Base-by-base conservation (phyloP, 2,797 vertebrate genomes). In the Botia kubotai region DNA sequence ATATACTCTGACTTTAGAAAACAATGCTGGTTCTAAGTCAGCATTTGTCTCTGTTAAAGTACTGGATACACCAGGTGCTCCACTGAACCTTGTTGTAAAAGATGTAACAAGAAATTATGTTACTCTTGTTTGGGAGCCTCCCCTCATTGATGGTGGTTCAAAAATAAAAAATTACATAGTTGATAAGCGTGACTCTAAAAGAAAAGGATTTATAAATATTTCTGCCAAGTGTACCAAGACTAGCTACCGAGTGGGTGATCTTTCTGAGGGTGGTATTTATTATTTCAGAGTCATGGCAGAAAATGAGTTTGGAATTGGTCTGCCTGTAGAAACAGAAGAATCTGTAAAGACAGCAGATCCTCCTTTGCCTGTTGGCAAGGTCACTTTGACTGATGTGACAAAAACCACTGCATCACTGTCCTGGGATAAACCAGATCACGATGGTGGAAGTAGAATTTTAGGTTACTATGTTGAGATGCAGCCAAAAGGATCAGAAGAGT, bases 271-370 rank as follows among this genome's bases (percentile, higher is more conserved):
- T 90, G 92, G 89, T 29, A 94, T 95, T 80, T 98, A 98, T 91
- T 99, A 98, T 90, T 99, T 99, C 82, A 95, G 98, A 95, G 94
- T 99, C 79, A 95, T 98, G 93, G 98, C 98, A 87, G 98, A 99
- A 91, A 99, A 99, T 85, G 98, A 99, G 88, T 99, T 95, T 93
- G 98, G 98, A 80, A 88, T 99, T 83, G 98, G 98, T 82, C 85
- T 95, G 70, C 89, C 95, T 75, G 91, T 89, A 79, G 98, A 98
- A 93, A 99, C 96, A 19, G 72, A 70, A 4, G 95, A 97, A 36
- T 88, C 97, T 10, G 90, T 98, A 72, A 99, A 96, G 92, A 95
- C 97, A 75, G 96, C 98, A 84, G 98, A 99, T 86, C 95, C 96
- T 87, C 98, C 98, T 89, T 93, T 98, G 36, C 81, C 98, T 86